These are phyloP conservation scores for Helostoma temminkii DNA, from an alignment of 2,797 vertebrate genomes.

Conservation along the genomic window DNA sequence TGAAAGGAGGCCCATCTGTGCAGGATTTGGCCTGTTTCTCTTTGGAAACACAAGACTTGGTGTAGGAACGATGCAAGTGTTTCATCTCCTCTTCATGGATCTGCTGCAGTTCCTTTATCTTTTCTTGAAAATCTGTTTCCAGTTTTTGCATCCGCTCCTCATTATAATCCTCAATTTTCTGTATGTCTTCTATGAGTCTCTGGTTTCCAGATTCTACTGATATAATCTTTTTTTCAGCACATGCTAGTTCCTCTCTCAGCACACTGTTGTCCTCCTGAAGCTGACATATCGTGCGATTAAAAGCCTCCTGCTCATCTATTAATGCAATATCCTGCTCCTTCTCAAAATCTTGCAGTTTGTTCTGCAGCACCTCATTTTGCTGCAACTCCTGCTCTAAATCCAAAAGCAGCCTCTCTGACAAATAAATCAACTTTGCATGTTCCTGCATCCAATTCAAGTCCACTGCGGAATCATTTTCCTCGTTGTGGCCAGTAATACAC, in stretches of 20 bases:
- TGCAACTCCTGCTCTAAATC: conserved; percentile 84
- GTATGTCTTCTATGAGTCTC: conserved; percentile 79
- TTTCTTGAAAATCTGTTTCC: conserved; percentile 88
- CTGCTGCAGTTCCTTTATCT: conserved; percentile 87
- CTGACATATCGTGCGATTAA: conserved; percentile 80
- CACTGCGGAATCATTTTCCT: conserved; percentile 64
- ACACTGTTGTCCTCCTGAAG: conserved; percentile 80
- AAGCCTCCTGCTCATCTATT: conserved; percentile 83
- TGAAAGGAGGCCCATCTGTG: conserved; percentile 21
- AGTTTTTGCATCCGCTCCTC: conserved; percentile 84
- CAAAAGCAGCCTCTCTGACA: conserved; percentile 83
- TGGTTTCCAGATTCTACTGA: conserved; percentile 82
- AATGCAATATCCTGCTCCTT: conserved; percentile 82
- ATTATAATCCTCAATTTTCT: conserved; percentile 82
- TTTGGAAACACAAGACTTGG: conserved; percentile 78
- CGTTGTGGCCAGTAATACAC: conserved; percentile 53
- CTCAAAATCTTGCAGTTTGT: conserved; percentile 74
- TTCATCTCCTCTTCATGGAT: conserved; percentile 91
- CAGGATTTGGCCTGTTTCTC: conserved; percentile 69
- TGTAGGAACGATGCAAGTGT: conserved; percentile 85
- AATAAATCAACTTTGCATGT: conserved; percentile 89
- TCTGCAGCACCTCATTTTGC: conserved; percentile 75
- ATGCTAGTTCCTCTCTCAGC: conserved; percentile 80
- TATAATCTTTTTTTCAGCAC: conserved; percentile 81
- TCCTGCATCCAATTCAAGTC: conserved; percentile 83